Conservation (phyloP, 2,113 vertebrate genomes). For the Thinocorus orbignyianus region DNA sequence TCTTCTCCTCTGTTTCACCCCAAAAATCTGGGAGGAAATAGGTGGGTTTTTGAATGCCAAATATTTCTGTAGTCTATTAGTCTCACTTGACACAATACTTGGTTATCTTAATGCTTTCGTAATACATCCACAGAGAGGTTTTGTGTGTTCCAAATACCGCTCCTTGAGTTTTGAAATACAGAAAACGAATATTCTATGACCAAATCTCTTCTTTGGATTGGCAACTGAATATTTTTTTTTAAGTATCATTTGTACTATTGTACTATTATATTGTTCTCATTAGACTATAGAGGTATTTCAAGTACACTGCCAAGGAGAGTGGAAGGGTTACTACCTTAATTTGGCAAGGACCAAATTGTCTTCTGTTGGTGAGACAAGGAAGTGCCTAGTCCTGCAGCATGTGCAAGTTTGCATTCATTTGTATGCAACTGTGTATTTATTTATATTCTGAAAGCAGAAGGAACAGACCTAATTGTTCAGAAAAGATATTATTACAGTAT, state of each 20-base stretch:
- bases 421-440: background rate
- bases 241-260: rapidly evolving
- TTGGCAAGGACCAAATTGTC: background rate
- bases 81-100: background rate
- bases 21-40: background rate
- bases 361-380: background rate
- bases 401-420: background rate
- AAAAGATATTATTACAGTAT: background rate
- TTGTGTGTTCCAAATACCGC: background rate
- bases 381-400: background rate
- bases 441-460: background rate
- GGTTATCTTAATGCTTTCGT: background rate
- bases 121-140: background rate
- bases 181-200: background rate
- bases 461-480: background rate
- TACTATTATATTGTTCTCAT: background rate
- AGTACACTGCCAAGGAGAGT: background rate
- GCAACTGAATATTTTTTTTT: background rate
- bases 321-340: background rate
- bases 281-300: background rate
- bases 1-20: rapidly evolving
- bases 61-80: background rate
- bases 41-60: background rate
- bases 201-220: background rate
- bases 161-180: background rate